Evolutionary conservation across 1,140 invertebrate species (phyloP), one percentile per base, ranked within the genome.

Genomic region (Cotesia chilonis): DNA sequence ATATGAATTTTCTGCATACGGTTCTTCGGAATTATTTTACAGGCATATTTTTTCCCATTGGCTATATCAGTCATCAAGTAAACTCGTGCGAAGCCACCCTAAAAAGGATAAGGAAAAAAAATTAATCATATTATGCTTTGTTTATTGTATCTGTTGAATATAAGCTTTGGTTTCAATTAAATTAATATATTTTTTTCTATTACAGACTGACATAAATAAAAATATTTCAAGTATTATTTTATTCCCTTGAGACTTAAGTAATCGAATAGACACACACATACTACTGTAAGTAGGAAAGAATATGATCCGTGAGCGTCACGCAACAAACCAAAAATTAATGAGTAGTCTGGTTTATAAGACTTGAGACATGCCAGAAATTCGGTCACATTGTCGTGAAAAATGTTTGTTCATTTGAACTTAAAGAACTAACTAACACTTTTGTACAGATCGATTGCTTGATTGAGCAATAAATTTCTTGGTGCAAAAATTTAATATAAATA

Each of bases 71-170:
- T 90, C 55, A 94, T 86, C 78, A 94, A 89, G 77, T 93, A 93
- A 63, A 93, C 93, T 76, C 89, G 87, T 17, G 92, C 92, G 82
- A 94, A 94, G 28, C 93, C 92, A 75, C 92, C 92, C 90, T 94
- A 79, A 12, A 86, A 85, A 75, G 71, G 79, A n/a, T 86, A 85
- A 74, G 71, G 70, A 12, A 70, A 70, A 70, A 66, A 61, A 28
- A 66, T 17, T 37, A 52, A 41, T 54, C n/a, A 4, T 17, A 36
- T 55, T 35, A 65, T 59, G 14, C 38, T 55, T 41, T 38, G 2
- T 55, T 38, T 69, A 60, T 10, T 17, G 14, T 14, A 4, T 59
- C 7, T 70, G 14, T 59, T 28, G 1, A 28, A 28, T 2, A 2
- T 28, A 28, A 28, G 28, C 1, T 2, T 28, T 28, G 28, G 28